Conservation (phyloP, 2,797 vertebrate genomes). For the Rachycentron canadum region DNA sequence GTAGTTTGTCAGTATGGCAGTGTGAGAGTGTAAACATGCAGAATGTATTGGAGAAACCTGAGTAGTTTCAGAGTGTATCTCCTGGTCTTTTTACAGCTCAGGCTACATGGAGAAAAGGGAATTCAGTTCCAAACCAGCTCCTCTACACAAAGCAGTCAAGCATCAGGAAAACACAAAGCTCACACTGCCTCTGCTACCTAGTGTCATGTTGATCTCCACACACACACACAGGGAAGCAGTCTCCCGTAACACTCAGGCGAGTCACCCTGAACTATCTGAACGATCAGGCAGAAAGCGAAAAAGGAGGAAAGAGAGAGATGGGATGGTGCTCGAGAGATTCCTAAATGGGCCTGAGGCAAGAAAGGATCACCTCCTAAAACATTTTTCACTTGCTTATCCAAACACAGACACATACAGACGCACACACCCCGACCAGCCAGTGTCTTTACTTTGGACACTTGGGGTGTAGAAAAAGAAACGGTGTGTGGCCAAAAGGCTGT, state of each 20-base stretch:
- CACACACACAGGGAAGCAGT: conserved; percentile 61
- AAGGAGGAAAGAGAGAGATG: conserved; percentile 57
- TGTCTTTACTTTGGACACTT: conserved; percentile 71
- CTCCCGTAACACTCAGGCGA: conserved; percentile 85
- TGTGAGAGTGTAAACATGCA: conserved; percentile 40
- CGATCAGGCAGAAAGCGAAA: conserved; percentile 80
- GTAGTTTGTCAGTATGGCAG: conserved; percentile 22
- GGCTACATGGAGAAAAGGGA: conserved; percentile 53
- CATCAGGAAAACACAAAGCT: conserved; percentile 75
- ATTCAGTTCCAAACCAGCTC: conserved; percentile 75
- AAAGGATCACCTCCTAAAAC: conserved; percentile 78
- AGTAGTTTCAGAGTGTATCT: conserved; percentile 57
- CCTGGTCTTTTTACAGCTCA: conserved; percentile 55
- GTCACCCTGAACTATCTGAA: conserved; percentile 89
- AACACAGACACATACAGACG: conserved; percentile 72
- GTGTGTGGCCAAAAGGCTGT: conserved; percentile 78
- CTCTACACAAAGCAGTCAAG: conserved; percentile 68
- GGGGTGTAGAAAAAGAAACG: conserved; percentile 76
- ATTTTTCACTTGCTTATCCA: conserved; percentile 83
- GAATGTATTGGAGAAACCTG: conserved; percentile 65
- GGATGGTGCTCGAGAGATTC: conserved; percentile 75
- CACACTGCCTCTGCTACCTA: conserved; percentile 54
- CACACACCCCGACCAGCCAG: conserved; percentile 44
- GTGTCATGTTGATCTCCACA: conserved; percentile 76
- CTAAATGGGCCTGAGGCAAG: conserved; percentile 80